Base-by-base conservation (phyloP, 2,113 vertebrate genomes). In the Salvelinus alpinus region DNA sequence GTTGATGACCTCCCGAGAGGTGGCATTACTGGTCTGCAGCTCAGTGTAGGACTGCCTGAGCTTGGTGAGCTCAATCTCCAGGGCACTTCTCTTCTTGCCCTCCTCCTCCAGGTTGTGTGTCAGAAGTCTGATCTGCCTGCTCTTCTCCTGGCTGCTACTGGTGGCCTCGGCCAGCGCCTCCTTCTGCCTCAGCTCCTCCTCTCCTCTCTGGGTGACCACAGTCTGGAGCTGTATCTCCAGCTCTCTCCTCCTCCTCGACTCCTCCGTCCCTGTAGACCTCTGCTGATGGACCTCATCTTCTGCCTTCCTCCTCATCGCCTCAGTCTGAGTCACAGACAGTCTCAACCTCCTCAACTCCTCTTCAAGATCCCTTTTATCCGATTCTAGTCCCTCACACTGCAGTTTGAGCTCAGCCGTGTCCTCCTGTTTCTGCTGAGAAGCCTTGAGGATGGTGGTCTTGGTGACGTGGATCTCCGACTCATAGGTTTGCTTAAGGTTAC, bases 391-490 rank as follows among this genome's bases (percentile, higher is more conserved):
- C 72, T 99, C 95, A 60, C 95, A 78, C 84, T 95, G 95, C 44
- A 94, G 84, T 73, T 91, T 94, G 70, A 95, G 92, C 75, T 90
- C 91, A 18, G 90, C 81, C 3, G 92, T 72, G 76, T 97, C 94
- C 65, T 98, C 96, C 34, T 98, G 95, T 80, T 95, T 96, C 85
- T 97, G 92, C 79, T 96, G 82, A 31, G 92, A 93, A 78, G 95
- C 84, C 91, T 96, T 96, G 79, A 96, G 94, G 87, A 99, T 91
- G 29, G 91, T 96, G 64, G 95, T 96, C 94, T 98, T 98, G 92
- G 95, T 97, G 84, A 97, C 92, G 86, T 97, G 96, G 93, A 98
- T 96, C 89, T 98, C 93, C 20, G 94, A 94, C 92, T 98, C 96
- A 24, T 95, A 94, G 66, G 95, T 96, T 93, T 96, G 96, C 89